phyloP scores from a whole-genome alignment of 2,113 vertebrate species.

The Thalassarche chlororhynchos region DNA sequence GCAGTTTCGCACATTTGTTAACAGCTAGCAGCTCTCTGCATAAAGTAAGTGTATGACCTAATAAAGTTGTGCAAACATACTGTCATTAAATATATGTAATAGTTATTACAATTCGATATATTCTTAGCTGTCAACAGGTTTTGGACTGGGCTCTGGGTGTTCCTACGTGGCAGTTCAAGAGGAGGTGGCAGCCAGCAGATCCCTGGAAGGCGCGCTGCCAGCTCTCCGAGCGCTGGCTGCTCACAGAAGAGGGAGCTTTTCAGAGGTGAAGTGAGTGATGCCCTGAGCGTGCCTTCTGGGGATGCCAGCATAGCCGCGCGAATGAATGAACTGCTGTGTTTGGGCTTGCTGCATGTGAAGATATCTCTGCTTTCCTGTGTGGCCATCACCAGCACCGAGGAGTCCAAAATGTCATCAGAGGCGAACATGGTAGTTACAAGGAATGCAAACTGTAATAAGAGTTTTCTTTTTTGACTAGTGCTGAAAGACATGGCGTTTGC shows the following conservation, averaged over 20 bases:
- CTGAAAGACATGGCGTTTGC: background rate
- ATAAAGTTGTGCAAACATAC: background rate
- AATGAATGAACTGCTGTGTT: background rate
- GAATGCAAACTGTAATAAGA: background rate
- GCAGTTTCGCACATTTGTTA: conserved; percentile 7
- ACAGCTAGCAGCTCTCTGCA: background rate
- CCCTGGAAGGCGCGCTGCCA: background rate
- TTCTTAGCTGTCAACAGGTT: conserved; percentile 31
- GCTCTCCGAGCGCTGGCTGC: background rate
- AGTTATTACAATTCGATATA: background rate
- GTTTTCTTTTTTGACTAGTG: background rate
- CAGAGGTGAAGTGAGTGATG: background rate
- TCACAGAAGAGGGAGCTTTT: background rate
- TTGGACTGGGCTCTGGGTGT: background rate
- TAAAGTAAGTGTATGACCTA: background rate
- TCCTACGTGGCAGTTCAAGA: background rate
- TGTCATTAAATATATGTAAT: background rate
- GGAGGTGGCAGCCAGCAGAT: background rate
- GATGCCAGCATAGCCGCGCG: rapidly evolving
- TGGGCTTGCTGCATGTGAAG: background rate
- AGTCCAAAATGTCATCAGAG: background rate
- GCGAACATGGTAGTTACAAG: background rate
- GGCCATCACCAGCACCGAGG: background rate
- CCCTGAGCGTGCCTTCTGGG: background rate
- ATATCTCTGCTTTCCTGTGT: background rate